Evolutionary conservation across 2,888 invertebrate genomes (phyloP).

Genomic region (Drosophila maculinotata): DNA sequence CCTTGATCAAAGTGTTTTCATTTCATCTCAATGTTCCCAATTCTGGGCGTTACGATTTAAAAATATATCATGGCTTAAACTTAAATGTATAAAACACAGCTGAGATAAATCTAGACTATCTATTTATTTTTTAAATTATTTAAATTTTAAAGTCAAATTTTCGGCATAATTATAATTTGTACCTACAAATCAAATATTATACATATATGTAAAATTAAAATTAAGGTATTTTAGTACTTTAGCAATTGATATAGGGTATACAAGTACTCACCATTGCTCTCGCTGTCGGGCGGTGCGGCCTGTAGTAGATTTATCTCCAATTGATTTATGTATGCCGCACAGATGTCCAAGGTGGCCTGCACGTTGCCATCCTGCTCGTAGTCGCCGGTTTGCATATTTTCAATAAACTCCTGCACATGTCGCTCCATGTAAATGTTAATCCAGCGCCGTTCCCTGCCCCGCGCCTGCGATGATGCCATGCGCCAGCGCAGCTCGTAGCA

Average conservation of each 20-base stretch:
- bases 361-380: constrained; percentile 83
- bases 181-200: too few species aligned
- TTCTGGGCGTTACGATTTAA: too few species aligned
- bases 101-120: too few species aligned
- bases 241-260: constrained; percentile 22
- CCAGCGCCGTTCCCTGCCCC: constrained; percentile 72
- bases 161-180: too few species aligned
- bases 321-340: constrained; percentile 83
- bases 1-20: not conserved
- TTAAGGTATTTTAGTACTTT: too few species aligned
- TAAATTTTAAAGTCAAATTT: too few species aligned
- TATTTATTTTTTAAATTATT: too few species aligned
- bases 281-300: constrained; percentile 76
- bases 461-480: constrained; percentile 50
- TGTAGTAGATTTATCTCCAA: constrained; percentile 83
- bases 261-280: constrained; percentile 66
- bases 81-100: too few species aligned
- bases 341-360: constrained; percentile 82
- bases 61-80: too few species aligned
- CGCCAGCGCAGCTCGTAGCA: constrained; percentile 83
- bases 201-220: not conserved
- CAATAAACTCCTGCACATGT: constrained; percentile 84
- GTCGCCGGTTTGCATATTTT: constrained; percentile 82
- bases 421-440: constrained; percentile 85
- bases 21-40: not conserved